Conservation (phyloP, 2,113 vertebrate genomes). For the Galbula dea region DNA sequence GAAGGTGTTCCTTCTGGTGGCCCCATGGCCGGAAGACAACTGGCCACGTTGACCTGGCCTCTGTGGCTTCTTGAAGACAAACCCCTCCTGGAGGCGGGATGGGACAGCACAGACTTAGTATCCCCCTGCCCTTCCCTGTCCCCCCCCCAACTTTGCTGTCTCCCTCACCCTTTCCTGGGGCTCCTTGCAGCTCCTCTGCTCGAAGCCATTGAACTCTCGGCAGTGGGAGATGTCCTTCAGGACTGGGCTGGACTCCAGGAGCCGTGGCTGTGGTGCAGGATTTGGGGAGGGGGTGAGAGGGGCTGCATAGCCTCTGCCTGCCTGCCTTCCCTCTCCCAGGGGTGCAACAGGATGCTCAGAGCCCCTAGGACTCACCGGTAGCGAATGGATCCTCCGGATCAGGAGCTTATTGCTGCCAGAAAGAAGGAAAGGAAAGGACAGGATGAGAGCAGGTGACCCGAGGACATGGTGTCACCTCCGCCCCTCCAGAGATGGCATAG, state of each 20-base stretch:
- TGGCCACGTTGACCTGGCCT: constrained; percentile 64
- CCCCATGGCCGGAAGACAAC: constrained; percentile 18
- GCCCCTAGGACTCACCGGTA: constrained; percentile 78
- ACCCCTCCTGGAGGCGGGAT: constrained; percentile 70
- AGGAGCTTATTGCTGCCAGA: constrained; percentile 69
- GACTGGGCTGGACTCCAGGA: constrained; percentile 78
- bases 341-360: no score
- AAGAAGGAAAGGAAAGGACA: not conserved
- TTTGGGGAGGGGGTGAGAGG: not conserved
- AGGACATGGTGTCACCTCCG: not conserved
- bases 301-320: not conserved
- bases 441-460: not conserved
- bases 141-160: accelerated
- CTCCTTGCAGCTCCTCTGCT: constrained; percentile 4
- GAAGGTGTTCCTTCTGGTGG: constrained; percentile 69
- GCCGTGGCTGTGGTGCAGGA: constrained; percentile 63
- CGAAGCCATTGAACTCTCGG: constrained; percentile 60
- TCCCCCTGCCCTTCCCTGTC: no score
- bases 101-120: not conserved
- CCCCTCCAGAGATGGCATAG: no score
- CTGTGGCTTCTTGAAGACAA: constrained; percentile 87
- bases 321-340: not conserved
- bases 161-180: constrained; percentile 80
- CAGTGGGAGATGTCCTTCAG: constrained; percentile 73
- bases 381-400: constrained; percentile 82